Evolutionary conservation across 2,888 invertebrate species (phyloP), one percentile per base, ranked within the genome.

Genomic region (Hybos culiciformis): DNA sequence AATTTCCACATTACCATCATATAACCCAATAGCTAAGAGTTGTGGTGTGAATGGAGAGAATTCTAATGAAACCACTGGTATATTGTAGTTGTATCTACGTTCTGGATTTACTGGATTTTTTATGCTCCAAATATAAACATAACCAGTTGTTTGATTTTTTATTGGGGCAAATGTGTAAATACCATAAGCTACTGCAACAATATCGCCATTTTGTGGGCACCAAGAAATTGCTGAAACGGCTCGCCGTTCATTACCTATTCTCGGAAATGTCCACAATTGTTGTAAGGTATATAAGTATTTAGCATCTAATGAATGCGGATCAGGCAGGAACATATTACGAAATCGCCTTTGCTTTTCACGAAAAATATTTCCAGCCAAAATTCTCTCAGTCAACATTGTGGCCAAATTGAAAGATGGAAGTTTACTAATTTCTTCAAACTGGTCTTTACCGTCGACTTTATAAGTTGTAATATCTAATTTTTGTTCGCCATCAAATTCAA

Each of bases 31-130:
- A 0, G 82, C 85, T 17, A 88, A 57, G 54, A 83, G 70, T 59
- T 83, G 82, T 0, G 87, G 80, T 44, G 74, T 72, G 33, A 63
- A 67, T 1, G 64, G 68, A 1, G 84, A 82, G 67, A 88, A 88
- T 33, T 75, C 71, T 1, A 86, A 61, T 1, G 78, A 70, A 1
- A 83, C 80, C 1, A 85, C 73, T 0, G 83, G 74, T 37, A 72
- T 67, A 0, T 69, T 56, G 54, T 83, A 84, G 4, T 62, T 53
- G 54, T 79, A 84, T 6, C 70, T 56, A 47, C 82, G 70, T 59
- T 85, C 86, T 0, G 86, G 86, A 55, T 79, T 76, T 12, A 74
- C 73, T 0, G 85, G 85, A 61, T 86, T 87, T 62, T 88, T 81
- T 2, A 80, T 78, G 54, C 78, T 83, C 88, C 88, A 88, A 44